Percentiles rank a stretch among this genome's conserved stretches.
phyloP scores from a whole-genome alignment of 1,140 invertebrate species.

The Aphelinus certus region DNA sequence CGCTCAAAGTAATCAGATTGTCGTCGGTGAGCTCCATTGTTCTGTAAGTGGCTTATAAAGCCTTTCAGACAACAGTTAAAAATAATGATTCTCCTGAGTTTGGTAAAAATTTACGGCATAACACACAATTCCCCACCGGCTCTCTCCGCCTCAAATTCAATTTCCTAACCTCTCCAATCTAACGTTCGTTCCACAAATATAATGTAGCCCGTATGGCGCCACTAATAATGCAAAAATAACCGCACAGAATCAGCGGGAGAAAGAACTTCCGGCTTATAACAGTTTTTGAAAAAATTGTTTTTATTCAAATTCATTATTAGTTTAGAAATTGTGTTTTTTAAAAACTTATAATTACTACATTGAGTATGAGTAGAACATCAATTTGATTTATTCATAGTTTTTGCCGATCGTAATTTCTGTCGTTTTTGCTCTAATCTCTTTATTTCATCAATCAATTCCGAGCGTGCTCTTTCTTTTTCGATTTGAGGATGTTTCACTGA shows the following conservation, averaged over 20 bases:
- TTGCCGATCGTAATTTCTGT: not conserved
- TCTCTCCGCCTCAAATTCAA: constrained; percentile 42
- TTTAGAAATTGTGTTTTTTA: not conserved
- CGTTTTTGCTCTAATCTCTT: constrained; percentile 19
- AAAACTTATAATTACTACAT: not conserved
- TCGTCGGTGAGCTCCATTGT: constrained; percentile 85
- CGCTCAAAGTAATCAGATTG: constrained; percentile 81
- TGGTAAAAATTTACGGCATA: constrained; percentile 37
- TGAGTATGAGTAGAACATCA: not conserved
- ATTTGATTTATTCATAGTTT: not conserved
- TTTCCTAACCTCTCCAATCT: constrained; percentile 43
- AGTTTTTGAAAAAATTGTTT: not conserved
- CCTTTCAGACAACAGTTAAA: constrained; percentile 14
- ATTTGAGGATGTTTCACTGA: constrained; percentile 28
- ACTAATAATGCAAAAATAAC: not conserved
- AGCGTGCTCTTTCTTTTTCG: constrained; percentile 7
- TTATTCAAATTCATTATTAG: not conserved
- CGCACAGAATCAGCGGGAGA: constrained; percentile 20
- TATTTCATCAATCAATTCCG: not conserved
- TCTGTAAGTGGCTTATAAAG: not conserved
- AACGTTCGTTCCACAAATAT: not conserved
- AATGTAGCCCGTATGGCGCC: constrained; percentile 21
- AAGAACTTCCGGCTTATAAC: constrained; percentile 26
- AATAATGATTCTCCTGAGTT: constrained; percentile 32
- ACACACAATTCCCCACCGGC: constrained; percentile 15